phyloP scores from a whole-genome alignment of 2,113 vertebrate species.

The Leptosomus discolor region DNA sequence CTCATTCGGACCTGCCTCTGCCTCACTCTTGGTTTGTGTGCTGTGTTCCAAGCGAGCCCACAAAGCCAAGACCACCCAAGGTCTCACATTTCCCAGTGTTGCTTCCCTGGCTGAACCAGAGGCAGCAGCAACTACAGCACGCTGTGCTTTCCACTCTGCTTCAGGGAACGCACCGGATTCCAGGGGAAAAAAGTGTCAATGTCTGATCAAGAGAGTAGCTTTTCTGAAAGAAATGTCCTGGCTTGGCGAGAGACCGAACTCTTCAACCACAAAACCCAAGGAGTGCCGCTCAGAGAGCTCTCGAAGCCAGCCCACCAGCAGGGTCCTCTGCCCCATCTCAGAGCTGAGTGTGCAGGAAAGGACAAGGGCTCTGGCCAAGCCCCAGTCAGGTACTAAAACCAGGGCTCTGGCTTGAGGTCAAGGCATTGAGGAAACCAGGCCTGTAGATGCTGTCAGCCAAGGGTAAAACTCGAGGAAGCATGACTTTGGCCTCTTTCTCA shows the following conservation, averaged over 20 bases:
- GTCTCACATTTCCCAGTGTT: not conserved
- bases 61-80: not conserved
- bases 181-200: fast-evolving
- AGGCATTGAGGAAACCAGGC: not conserved
- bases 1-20: not conserved
- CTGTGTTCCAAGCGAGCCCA: not conserved
- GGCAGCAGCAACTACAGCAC: not conserved
- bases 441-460: not conserved
- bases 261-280: not conserved
- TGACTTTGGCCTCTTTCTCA: not conserved
- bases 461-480: not conserved
- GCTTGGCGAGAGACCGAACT: not conserved
- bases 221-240: not conserved
- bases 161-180: not conserved
- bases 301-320: no score
- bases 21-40: not conserved
- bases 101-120: not conserved
- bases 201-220: not conserved
- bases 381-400: not conserved
- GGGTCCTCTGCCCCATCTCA: not conserved
- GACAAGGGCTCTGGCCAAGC: not conserved
- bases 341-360: not conserved
- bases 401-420: fast-evolving
- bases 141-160: not conserved
- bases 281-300: fast-evolving